These are phyloP conservation scores for Netelia virgata DNA, from an alignment of 2,888 invertebrate species.

Conservation along the genomic window DNA sequence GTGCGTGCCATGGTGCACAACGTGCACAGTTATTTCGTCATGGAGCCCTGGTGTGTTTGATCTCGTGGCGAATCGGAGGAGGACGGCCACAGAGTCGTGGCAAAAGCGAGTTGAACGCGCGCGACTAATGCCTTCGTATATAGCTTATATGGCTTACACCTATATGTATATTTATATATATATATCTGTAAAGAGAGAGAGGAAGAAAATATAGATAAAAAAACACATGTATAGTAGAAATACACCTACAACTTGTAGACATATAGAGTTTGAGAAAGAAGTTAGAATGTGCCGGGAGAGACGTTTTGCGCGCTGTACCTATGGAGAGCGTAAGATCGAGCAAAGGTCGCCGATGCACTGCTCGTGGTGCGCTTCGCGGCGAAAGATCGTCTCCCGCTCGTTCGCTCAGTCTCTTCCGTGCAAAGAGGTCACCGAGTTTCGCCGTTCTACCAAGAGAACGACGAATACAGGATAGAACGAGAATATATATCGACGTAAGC, in stretches of 20 bases:
- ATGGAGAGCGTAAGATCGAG: conserved; percentile 69
- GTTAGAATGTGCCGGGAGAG: conserved; percentile 47
- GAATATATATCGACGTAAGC: background rate
- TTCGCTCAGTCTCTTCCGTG: conserved; percentile 66
- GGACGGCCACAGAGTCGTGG: conserved; percentile 32
- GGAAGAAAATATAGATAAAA: background rate
- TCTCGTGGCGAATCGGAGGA: conserved; percentile 67
- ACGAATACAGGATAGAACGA: background rate
- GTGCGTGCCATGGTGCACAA: conserved; percentile 58
- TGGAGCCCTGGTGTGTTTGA: conserved; percentile 44
- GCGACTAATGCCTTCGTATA: conserved; percentile 46
- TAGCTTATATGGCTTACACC: background rate
- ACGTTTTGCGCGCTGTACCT: background rate
- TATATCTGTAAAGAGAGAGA: background rate
- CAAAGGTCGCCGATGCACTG: conserved; percentile 68
- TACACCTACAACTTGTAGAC: conserved; percentile 29
- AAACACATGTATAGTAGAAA: background rate
- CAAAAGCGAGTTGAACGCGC: conserved; percentile 26
- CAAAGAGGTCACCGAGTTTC: conserved; percentile 71
- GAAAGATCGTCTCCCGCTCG: conserved; percentile 67
- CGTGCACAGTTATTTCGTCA: conserved; percentile 71
- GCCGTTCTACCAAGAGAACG: conserved; percentile 53
- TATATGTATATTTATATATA: conserved; percentile 8
- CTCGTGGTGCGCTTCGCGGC: conserved; percentile 50
- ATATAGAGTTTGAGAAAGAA: conserved; percentile 38